phyloP scores from a whole-genome alignment of 2,113 vertebrate species.

The Fregetta grallaria region DNA sequence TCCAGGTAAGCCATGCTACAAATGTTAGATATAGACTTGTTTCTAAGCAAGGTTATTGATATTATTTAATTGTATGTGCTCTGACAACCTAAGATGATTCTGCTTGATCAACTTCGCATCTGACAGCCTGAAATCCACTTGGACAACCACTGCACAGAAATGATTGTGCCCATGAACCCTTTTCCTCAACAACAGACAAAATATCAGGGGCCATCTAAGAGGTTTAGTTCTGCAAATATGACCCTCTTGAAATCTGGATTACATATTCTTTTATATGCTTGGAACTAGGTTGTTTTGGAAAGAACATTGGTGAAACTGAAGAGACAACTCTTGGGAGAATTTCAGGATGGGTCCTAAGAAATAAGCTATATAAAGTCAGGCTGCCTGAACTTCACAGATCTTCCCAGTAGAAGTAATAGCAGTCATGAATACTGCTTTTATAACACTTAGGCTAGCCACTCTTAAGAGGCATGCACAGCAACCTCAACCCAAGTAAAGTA shows the following conservation, averaged over 20 bases:
- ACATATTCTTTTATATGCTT: not conserved
- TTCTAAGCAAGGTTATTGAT: not conserved
- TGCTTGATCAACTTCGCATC: not conserved
- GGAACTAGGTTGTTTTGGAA: not conserved
- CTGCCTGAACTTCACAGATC: not conserved
- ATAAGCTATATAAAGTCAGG: not conserved
- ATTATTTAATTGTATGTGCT: not conserved
- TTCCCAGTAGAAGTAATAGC: not conserved
- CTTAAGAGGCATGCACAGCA: not conserved
- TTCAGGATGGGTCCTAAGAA: not conserved
- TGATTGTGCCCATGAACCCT: accelerated
- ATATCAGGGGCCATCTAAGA: not conserved
- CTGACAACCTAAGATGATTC: not conserved
- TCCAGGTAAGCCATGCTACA: not conserved
- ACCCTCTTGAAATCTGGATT: not conserved
- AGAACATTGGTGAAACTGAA: not conserved
- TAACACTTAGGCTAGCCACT: not conserved
- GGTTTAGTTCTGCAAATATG: not conserved
- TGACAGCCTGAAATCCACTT: not conserved
- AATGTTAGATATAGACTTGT: not conserved
- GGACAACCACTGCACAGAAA: not conserved
- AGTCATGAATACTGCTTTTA: not conserved
- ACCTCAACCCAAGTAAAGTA: not conserved
- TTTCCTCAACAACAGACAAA: not conserved
- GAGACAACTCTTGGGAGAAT: not conserved